Evolutionary conservation across 37 sponge, comb jelly and placozoan species (phyloP), one percentile per base, ranked within the genome.

Genomic region (Halichondria panicea): DNA sequence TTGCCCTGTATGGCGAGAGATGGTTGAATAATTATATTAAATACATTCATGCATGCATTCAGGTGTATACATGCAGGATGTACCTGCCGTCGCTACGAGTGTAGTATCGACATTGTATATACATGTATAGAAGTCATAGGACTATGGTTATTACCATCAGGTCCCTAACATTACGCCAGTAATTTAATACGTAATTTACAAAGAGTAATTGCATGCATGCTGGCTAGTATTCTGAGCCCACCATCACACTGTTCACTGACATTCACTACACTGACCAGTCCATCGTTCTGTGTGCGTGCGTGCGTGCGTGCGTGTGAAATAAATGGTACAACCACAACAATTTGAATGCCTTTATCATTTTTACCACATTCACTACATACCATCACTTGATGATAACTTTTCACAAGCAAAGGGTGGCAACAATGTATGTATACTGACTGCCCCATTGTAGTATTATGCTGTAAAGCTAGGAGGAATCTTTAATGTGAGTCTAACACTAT

Each of bases 191-290:
- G n/a, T n/a, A n/a, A n/a, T n/a, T n/a, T n/a, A n/a, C n/a, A n/a
- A n/a, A n/a, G n/a, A n/a, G n/a, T n/a, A 43, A 91, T 93, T 36
- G 87, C 61, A 50, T 43, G 70, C 12, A 93, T 95, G 18, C 71
- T 88, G 55, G 76, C 84, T 37, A 96, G 36, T 15, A 97, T 44
- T 35, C 63, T 83, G 63, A 94, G 54, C 0, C 98, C 98, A 81
- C 88, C 90, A n/a, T n/a, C n/a, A n/a, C n/a, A n/a, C n/a, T n/a
- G n/a, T 19, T 62, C 38, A 54, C 92, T 73, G 22, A 94, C 66
- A 30, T 37, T 66, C 11, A 91, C 79, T 3, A 78, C 40, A 28
- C 81, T 81, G 27, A 97, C 83, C 3, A 68, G 27, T n/a, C 75
- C 88, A 40, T 92, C 87, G 28, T 82, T 89, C 33, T 92, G 89